Percentiles rank a stretch among this genome's conserved stretches.
phyloP scores from a whole-genome alignment of 2,797 vertebrate species.

The Paramormyrops hopkinsi region DNA sequence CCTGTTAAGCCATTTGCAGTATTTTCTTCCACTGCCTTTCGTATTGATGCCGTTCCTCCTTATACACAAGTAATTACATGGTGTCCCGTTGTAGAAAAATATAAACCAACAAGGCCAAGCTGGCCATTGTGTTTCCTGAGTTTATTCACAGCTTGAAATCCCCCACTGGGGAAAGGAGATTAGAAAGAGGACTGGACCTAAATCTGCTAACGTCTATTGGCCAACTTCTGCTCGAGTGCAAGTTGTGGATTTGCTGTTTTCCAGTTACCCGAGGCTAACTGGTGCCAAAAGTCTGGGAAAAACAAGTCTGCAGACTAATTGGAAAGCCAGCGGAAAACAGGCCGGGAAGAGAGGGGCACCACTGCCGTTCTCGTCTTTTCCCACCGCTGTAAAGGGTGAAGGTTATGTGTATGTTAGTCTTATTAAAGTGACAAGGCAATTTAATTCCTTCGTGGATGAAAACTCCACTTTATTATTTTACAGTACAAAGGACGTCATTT shows the following conservation, averaged over 20 bases:
- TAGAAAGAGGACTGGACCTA: background rate
- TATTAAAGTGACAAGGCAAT: conserved; percentile 87
- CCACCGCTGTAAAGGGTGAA: conserved; percentile 69
- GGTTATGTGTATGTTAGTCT: conserved; percentile 77
- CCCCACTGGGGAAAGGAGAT: background rate
- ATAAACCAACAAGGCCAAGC: background rate
- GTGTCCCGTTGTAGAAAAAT: background rate
- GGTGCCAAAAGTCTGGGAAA: background rate
- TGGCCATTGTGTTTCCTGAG: background rate
- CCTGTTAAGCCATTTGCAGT: background rate
- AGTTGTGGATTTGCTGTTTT: background rate
- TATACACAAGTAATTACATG: background rate
- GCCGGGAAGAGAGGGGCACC: conserved; percentile 61
- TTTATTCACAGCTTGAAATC: background rate
- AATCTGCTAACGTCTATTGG: background rate
- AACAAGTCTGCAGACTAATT: background rate
- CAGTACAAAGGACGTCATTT: conserved; percentile 86
- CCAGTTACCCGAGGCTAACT: background rate
- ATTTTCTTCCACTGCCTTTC: background rate
- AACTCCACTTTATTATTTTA: conserved; percentile 88
- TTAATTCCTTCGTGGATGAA: conserved; percentile 78
- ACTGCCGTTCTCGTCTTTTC: conserved; percentile 46
- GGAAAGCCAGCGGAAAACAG: conserved; percentile 14
- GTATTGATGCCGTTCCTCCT: background rate
- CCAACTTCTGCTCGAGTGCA: background rate